Evolutionary conservation across 2,888 invertebrate species (phyloP), one percentile per base, ranked within the genome.

Genomic region (Acrobasis consociella): DNA sequence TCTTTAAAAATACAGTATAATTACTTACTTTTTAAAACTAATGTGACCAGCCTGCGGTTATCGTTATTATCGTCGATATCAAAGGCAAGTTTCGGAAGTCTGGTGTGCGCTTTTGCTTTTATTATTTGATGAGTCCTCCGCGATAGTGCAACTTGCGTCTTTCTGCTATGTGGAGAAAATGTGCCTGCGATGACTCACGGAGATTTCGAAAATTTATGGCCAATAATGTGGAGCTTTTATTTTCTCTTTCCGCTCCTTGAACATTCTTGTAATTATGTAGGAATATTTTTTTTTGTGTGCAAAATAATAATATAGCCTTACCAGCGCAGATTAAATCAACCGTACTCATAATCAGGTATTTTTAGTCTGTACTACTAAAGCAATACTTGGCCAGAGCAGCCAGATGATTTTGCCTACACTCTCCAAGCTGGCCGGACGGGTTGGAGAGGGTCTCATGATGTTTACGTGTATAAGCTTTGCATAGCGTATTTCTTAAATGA

Each of bases 51-150:
- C 50, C 59, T 38, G 49, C 31, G 31, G 49, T 9, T 22, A 49
- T 9, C 9, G 49, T 31, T 31, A 37, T 58, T 58, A 58, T 58
- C 58, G 49, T 22, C 9, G 8, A 58, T 58, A n/a, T 49, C 2
- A 38, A 49, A 50, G 3, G 39, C 50, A 0, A 15, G 46, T 1
- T 5, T 38, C 15, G 17, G 5, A 31, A 46, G 10, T 15, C 22
- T 9, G 31, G 9, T 13, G 17, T 16, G 42, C 17, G 37, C 17
- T 39, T 60, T 60, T 52, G 38, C 46, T 22, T 42, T 58, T 60
- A 39, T 60, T 53, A 46, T 61, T 53, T 49, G 53, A 61, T 61
- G 42, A 46, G 11, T 61, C 46, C 22, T 52, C n/a, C 10, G 9
- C 22, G 60, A 60, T 60, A 60, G 50, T 60, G 11, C n/a, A 5